These are phyloP conservation scores for Burhinus bistriatus DNA, from an alignment of 2,113 vertebrate genomes.

Conservation along the genomic window DNA sequence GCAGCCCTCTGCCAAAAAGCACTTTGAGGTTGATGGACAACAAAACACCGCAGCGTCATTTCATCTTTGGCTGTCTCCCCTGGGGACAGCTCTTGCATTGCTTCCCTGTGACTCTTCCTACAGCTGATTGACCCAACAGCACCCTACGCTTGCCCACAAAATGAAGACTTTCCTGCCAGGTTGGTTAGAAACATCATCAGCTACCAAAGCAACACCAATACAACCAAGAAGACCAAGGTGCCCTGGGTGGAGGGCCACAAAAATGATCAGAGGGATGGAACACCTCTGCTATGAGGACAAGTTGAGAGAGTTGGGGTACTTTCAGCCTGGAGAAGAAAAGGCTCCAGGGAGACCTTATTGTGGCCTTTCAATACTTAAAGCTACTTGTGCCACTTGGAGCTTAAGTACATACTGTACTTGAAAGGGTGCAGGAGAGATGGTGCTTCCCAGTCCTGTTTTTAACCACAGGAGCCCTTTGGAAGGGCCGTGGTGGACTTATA, in stretches of 20 bases:
- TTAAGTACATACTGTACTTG: no score
- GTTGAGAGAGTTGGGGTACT: neutral
- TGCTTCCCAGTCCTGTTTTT: no score
- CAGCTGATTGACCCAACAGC: neutral
- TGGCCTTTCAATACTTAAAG: neutral
- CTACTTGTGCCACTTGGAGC: no score
- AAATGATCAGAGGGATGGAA: neutral
- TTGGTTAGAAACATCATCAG: neutral
- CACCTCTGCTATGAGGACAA: rapidly evolving
- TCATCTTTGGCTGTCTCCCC: neutral
- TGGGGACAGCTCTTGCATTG: neutral
- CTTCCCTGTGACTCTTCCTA: neutral
- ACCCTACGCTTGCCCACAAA: rapidly evolving
- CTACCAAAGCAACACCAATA: neutral
- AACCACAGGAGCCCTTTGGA: no score
- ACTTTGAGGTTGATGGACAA: neutral
- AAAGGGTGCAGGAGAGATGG: no score
- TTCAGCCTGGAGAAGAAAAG: neutral
- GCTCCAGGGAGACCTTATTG: rapidly evolving
- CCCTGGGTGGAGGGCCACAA: neutral
- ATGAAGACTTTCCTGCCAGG: neutral
- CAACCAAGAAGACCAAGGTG: neutral
- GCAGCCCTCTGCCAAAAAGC: neutral
- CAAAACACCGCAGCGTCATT: neutral
- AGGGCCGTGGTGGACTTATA: no score